These are phyloP conservation scores for Indri indri DNA, from an alignment of 2,113 vertebrate genomes.

Conservation along the genomic window DNA sequence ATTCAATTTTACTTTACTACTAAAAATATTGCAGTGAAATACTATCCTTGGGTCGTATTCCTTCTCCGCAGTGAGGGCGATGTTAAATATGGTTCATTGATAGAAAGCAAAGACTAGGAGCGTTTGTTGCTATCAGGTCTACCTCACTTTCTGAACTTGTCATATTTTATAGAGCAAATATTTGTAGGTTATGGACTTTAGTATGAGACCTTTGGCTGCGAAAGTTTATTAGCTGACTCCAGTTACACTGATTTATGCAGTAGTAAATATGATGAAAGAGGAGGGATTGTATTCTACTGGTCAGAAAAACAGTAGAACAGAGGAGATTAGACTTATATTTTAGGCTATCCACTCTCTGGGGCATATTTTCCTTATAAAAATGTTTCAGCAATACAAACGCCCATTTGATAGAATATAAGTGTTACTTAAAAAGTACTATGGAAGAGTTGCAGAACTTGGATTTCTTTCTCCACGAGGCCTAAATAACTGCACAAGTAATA, in stretches of 20 bases:
- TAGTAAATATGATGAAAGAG: slow-evolving; percentile 61
- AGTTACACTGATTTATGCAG: slow-evolving; percentile 62
- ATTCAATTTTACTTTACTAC: slow-evolving; percentile 77
- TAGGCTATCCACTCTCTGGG: background rate
- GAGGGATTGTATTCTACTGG: slow-evolving; percentile 10
- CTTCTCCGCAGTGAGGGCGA: slow-evolving; percentile 46
- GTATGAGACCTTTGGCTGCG: slow-evolving; percentile 53
- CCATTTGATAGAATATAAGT: slow-evolving; percentile 1
- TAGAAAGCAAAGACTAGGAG: background rate
- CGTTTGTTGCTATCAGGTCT: background rate
- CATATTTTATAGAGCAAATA: slow-evolving; percentile 68
- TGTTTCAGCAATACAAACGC: slow-evolving; percentile 12
- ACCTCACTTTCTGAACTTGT: background rate
- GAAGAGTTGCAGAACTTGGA: background rate
- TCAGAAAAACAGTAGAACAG: slow-evolving; percentile 7
- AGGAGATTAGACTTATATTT: slow-evolving; percentile 34
- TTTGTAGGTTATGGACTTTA: slow-evolving; percentile 50
- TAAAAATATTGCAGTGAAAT: slow-evolving; percentile 78
- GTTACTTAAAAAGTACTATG: background rate
- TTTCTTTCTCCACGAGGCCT: background rate
- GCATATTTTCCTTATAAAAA: slow-evolving; percentile 48
- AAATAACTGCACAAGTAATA: background rate
- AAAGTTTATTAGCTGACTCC: slow-evolving; percentile 64
- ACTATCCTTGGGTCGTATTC: slow-evolving; percentile 45
- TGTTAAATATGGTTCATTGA: slow-evolving; percentile 28